Evolutionary conservation across 2,113 vertebrate species (phyloP).

Genomic region (Dolichallabes microphthalmus): DNA sequence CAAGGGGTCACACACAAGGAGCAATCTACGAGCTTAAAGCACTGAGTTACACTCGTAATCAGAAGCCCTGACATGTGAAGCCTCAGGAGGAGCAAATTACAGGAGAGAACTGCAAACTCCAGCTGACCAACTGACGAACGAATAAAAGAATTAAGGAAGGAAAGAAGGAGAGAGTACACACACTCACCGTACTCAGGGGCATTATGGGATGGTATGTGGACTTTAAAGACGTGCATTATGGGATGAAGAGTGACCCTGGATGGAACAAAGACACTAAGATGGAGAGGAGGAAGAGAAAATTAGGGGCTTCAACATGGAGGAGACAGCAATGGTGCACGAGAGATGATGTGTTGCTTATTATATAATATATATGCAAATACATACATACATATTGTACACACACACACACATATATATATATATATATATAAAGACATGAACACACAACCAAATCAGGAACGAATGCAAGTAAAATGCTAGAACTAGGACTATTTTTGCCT

Average conservation of each 20-base stretch:
- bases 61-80: neutral
- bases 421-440: too few relatives aligned
- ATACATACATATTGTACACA: too few relatives aligned
- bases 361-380: too few relatives aligned
- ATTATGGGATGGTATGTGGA: constrained; percentile 59
- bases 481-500: neutral
- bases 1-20: neutral
- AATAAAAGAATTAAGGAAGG: neutral
- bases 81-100: neutral
- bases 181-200: constrained; percentile 59
- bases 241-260: constrained; percentile 43
- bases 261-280: constrained; percentile 15
- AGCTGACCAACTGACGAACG: neutral
- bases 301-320: constrained; percentile 13
- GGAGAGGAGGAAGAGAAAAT: constrained; percentile 8
- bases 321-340: too few relatives aligned
- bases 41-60: too few relatives aligned
- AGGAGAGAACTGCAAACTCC: neutral
- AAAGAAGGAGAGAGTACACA: constrained; percentile 37
- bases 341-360: neutral
- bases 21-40: neutral
- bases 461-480: neutral
- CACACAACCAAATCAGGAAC: too few relatives aligned
- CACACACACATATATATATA: too few relatives aligned
- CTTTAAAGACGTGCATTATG: constrained; percentile 63